These are phyloP conservation scores for Peromyscus attwateri DNA, from an alignment of 2,797 vertebrate species.

Conservation along the genomic window DNA sequence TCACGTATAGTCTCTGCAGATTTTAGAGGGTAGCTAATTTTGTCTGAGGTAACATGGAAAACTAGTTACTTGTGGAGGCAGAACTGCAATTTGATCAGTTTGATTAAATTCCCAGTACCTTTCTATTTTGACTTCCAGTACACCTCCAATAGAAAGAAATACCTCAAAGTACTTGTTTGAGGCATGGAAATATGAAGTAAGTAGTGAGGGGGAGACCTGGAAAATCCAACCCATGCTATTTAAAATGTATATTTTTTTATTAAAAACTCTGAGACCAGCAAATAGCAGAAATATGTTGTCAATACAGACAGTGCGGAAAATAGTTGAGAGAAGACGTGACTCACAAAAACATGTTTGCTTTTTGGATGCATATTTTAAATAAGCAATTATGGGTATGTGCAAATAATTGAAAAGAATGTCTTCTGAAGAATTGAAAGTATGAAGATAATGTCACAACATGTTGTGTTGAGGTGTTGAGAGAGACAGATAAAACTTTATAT, in stretches of 20 bases:
- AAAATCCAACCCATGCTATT: not conserved
- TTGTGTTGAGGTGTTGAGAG: not conserved
- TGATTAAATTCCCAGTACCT: not conserved
- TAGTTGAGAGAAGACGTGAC: not conserved
- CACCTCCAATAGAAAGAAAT: not conserved
- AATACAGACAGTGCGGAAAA: not conserved
- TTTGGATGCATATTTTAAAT: not conserved
- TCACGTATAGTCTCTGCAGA: not conserved
- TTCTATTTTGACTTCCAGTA: not conserved
- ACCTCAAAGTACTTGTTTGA: not conserved
- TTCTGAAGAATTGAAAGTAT: slow-evolving; percentile 2
- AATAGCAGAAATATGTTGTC: not conserved
- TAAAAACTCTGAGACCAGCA: not conserved
- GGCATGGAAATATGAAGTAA: not conserved
- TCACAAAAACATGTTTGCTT: not conserved
- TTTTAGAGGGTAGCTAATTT: not conserved
- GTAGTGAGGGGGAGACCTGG: no score
- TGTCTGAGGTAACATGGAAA: not conserved
- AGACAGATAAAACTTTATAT: not conserved
- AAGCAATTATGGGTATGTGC: not conserved
- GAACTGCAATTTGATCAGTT: not conserved
- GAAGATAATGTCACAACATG: not conserved
- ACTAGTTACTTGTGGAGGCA: not conserved
- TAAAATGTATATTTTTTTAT: not conserved
- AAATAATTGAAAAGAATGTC: not conserved